Base-by-base conservation (phyloP, 2,113 vertebrate genomes). In the Nerophis ophidion region DNA sequence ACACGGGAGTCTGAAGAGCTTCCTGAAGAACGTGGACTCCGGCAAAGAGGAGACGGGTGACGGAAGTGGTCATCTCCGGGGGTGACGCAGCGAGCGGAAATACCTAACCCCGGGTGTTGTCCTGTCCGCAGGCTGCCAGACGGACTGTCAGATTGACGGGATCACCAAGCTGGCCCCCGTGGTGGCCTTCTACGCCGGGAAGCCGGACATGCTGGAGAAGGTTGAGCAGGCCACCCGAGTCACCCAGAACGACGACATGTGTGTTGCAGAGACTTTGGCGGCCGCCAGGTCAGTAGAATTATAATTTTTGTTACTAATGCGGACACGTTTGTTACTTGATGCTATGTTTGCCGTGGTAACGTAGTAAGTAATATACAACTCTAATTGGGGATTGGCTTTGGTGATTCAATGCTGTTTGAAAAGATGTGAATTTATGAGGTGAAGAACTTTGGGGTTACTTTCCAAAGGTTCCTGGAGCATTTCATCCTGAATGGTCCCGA, bases 241-340 rank as follows among this genome's bases (percentile, higher is more conserved):
- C 75, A 91, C 89, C 2, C 89, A 91, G 72, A 89, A 89, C 79
- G 83, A 83, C n/a, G 87, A 91, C 14, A 72, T 19, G 7, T 91
- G 89, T 81, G 85, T 91, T 53, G 79, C 69, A 0, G 85, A 85
- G 71, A 89, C 89, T 61, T 72, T 91, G 47, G 85, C 87, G 36
- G 89, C 89, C 17, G 89, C 89, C 10, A 86, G 89, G 89, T 88
- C 34, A 57, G 71, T 48, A 53, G 8, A 26, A 34, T 10, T 34
- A 35, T 26, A 2, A 3, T 26, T 26, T 26, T 1, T 26, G 26
- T 26, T 26, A 26, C 26, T 26, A 26, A 26, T 26, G 26, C 26
- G 26, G 26, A 26, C 26, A 26, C 26, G 26, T 26, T 26, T 4
- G 26, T 26, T 26, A 26, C 26, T 26, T 2, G 26, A 26, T 26